These are phyloP conservation scores for Brachyalestes nurse DNA, from an alignment of 2,797 vertebrate genomes.

Conservation along the genomic window DNA sequence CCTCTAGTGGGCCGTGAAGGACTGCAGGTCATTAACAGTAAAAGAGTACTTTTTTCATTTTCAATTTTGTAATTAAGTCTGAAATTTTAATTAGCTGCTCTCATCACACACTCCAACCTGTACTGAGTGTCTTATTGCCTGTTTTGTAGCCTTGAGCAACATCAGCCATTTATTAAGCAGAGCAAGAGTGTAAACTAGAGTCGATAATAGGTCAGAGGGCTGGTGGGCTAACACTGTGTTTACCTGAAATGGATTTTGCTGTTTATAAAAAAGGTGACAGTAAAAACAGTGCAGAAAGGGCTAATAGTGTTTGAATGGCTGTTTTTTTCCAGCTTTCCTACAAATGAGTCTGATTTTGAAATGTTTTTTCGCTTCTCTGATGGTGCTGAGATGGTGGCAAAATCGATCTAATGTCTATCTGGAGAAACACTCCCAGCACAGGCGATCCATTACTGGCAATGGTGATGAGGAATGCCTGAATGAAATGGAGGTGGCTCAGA, in stretches of 20 bases:
- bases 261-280: background rate
- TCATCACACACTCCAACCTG: background rate
- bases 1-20: too few species aligned
- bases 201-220: background rate
- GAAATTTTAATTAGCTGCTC: too few species aligned
- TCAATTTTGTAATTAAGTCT: too few species aligned
- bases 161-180: background rate
- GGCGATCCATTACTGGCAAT: background rate
- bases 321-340: background rate
- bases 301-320: background rate
- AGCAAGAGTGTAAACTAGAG: background rate
- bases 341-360: conserved; percentile 8
- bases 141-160: background rate
- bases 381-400: background rate
- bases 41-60: too few species aligned
- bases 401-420: background rate
- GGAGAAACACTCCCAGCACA: background rate
- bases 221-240: background rate
- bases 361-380: background rate
- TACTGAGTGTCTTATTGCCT: background rate
- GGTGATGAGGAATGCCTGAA: background rate
- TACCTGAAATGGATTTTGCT: background rate
- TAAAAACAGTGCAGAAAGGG: background rate
- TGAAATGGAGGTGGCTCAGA: background rate
- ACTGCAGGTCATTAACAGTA: too few species aligned